Conservation (phyloP, 2,113 vertebrate genomes). For the Barbus barbus region DNA sequence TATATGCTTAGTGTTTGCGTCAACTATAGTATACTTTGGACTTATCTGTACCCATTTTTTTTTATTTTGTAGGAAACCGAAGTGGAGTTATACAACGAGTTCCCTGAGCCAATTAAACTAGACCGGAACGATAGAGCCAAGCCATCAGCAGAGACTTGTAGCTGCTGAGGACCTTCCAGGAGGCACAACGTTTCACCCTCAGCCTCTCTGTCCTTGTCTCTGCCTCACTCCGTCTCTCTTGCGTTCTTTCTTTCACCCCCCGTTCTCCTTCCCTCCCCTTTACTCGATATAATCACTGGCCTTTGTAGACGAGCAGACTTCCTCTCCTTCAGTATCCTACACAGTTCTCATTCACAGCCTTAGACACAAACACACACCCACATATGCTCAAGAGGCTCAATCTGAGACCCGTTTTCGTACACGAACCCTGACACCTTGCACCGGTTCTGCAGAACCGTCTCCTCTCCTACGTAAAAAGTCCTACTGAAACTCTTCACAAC, state of each 20-base stretch:
- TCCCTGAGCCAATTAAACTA: slow-evolving; percentile 97
- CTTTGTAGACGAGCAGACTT: slow-evolving; percentile 57
- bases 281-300: slow-evolving; percentile 59
- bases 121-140: slow-evolving; percentile 93
- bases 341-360: slow-evolving; percentile 38
- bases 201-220: slow-evolving; percentile 63
- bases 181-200: slow-evolving; percentile 77
- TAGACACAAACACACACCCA: slow-evolving; percentile 38
- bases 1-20: too few species aligned
- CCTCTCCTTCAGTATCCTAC: slow-evolving; percentile 49
- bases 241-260: slow-evolving; percentile 54
- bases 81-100: slow-evolving; percentile 98
- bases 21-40: background rate
- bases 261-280: slow-evolving; percentile 58
- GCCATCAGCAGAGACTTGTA: slow-evolving; percentile 89
- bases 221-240: slow-evolving; percentile 67
- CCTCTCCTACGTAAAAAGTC: background rate
- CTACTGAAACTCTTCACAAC: slow-evolving; percentile 43
- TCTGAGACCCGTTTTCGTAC: slow-evolving; percentile 30
- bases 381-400: slow-evolving; percentile 55
- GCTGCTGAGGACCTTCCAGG: slow-evolving; percentile 86
- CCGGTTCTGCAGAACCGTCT: background rate
- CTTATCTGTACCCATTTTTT: background rate
- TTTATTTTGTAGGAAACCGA: slow-evolving; percentile 85
- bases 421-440: slow-evolving; percentile 25